Evolutionary conservation across 2,888 invertebrate genomes (phyloP).

Genomic region (Serripes groenlandicus): DNA sequence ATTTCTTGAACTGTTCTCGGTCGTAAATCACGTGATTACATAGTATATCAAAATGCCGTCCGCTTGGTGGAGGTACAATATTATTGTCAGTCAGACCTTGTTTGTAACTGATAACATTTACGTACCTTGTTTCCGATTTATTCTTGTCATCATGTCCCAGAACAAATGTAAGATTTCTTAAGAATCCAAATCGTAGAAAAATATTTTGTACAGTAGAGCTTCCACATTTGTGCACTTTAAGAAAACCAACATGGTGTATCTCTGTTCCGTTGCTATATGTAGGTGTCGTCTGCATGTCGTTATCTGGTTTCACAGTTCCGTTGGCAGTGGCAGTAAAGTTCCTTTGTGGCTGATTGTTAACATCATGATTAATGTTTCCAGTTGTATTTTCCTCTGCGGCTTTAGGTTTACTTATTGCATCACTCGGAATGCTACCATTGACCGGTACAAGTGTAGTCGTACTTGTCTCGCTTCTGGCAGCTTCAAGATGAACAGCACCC

Average conservation of each 20-base stretch:
- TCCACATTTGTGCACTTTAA: slow-evolving; percentile 72
- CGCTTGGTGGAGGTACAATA: slow-evolving; percentile 63
- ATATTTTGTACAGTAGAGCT: slow-evolving; percentile 70
- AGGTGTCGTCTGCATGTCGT: too few relatives aligned
- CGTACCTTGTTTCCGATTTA: slow-evolving; percentile 30
- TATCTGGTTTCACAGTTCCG: too few relatives aligned
- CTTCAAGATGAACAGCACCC: too few relatives aligned
- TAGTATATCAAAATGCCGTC: slow-evolving; percentile 64
- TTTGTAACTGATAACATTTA: slow-evolving; percentile 60
- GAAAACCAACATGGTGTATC: slow-evolving; percentile 62
- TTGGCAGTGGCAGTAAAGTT: too few relatives aligned
- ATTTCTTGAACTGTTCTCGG: slow-evolving; percentile 51
- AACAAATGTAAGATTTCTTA: slow-evolving; percentile 62
- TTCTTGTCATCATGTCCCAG: slow-evolving; percentile 52
- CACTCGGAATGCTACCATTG: too few relatives aligned
- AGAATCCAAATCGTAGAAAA: slow-evolving; percentile 65
- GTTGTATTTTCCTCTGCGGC: too few relatives aligned
- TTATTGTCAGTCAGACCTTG: slow-evolving; percentile 33
- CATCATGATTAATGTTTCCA: too few relatives aligned
- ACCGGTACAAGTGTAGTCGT: too few relatives aligned
- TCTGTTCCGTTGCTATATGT: slow-evolving; percentile 8
- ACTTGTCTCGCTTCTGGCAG: too few relatives aligned
- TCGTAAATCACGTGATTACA: slow-evolving; percentile 71
- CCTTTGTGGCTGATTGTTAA: not conserved
- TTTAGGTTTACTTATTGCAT: too few relatives aligned